Percentiles rank a stretch among this genome's conserved stretches.
phyloP scores from a whole-genome alignment of 2,113 vertebrate genomes.

The Nycticryphes semicollaris region DNA sequence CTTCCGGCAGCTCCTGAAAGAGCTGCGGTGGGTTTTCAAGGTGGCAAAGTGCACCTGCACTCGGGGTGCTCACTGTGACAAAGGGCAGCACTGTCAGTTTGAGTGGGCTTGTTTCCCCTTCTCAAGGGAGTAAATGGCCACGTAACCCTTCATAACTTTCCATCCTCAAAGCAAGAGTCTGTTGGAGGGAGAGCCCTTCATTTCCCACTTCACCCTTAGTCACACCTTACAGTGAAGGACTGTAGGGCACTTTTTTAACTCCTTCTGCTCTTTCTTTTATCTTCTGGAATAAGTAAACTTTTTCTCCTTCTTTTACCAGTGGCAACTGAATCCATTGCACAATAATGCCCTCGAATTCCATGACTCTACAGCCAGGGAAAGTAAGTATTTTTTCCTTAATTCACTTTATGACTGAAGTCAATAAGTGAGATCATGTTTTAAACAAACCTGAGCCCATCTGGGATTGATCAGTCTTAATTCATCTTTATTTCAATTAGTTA shows the following conservation, averaged over 20 bases:
- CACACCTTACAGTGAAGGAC: background rate
- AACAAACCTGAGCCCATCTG: background rate
- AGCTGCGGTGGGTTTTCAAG: rapidly evolving
- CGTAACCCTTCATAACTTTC: background rate
- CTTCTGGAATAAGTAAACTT: background rate
- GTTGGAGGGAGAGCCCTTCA: background rate
- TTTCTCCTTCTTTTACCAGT: conserved; percentile 76
- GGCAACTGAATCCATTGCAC: conserved; percentile 79
- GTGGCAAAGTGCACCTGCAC: background rate
- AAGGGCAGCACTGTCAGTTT: background rate
- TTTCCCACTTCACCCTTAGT: background rate
- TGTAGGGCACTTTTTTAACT: background rate
- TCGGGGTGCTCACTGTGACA: background rate
- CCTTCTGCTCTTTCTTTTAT: background rate
- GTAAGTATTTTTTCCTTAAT: conserved; percentile 74
- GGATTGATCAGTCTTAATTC: background rate
- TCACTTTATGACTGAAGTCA: background rate
- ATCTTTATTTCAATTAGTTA: background rate
- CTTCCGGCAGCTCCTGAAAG: background rate
- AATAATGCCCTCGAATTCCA: conserved; percentile 48
- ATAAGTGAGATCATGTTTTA: background rate
- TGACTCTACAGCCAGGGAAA: conserved; percentile 67
- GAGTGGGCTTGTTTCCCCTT: background rate
- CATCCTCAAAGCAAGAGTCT: background rate
- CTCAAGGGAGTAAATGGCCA: background rate